These are phyloP conservation scores for Pedionomus torquatus DNA, from an alignment of 2,113 vertebrate genomes.

Conservation along the genomic window DNA sequence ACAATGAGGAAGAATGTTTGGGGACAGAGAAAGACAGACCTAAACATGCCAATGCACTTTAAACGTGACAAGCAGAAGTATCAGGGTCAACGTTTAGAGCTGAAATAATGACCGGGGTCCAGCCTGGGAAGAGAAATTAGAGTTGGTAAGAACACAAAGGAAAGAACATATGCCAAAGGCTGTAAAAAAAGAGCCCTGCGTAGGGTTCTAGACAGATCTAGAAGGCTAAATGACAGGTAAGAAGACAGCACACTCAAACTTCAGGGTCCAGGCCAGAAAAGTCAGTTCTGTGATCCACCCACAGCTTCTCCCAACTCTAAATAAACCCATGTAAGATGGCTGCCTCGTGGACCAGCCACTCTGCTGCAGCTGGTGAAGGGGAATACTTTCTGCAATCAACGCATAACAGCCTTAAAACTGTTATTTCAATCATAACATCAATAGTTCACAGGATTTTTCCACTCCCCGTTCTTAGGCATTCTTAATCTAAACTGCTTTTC, in stretches of 20 bases:
- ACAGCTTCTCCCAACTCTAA: neutral
- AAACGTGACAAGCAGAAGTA: neutral
- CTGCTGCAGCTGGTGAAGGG: neutral
- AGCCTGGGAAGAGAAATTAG: neutral
- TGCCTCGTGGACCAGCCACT: neutral
- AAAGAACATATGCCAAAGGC: rapidly evolving
- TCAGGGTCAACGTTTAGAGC: neutral
- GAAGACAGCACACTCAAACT: neutral
- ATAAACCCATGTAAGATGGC: neutral
- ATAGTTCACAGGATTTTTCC: neutral
- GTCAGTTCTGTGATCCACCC: neutral
- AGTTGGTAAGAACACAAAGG: rapidly evolving
- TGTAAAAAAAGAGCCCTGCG: neutral
- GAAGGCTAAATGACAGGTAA: neutral
- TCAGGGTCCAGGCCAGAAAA: neutral
- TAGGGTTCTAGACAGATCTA: neutral
- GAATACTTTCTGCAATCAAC: neutral
- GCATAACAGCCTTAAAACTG: neutral
- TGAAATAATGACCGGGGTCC: neutral
- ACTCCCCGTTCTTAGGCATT: neutral
- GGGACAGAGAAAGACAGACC: neutral
- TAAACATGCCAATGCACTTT: neutral
- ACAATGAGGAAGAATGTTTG: neutral
- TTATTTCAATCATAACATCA: neutral
- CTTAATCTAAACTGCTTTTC: neutral